These are phyloP conservation scores for Parotia lawesii DNA, from an alignment of 2,113 vertebrate genomes.

Conservation along the genomic window DNA sequence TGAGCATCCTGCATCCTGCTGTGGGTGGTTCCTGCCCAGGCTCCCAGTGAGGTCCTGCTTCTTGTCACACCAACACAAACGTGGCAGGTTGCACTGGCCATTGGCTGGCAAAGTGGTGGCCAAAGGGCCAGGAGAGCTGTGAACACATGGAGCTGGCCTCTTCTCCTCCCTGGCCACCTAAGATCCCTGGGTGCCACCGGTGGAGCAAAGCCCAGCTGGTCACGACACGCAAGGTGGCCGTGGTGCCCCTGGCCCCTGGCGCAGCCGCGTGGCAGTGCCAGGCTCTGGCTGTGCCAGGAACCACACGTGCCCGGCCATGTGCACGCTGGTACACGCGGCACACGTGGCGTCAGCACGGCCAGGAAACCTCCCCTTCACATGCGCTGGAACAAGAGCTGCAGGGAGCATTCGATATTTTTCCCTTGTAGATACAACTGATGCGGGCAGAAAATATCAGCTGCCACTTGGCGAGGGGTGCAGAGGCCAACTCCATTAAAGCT, in stretches of 20 bases:
- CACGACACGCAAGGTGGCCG: rapidly evolving
- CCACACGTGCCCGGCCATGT: rapidly evolving
- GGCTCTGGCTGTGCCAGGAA: neutral
- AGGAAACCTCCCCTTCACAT: neutral
- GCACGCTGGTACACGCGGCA: rapidly evolving
- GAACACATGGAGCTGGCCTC: rapidly evolving
- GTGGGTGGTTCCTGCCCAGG: neutral
- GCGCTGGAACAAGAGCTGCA: neutral
- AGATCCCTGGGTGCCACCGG: rapidly evolving
- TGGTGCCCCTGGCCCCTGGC: rapidly evolving
- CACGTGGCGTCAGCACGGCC: rapidly evolving
- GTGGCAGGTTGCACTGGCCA: rapidly evolving
- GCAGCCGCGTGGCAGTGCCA: rapidly evolving
- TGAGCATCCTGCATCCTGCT: neutral
- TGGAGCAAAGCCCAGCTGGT: neutral
- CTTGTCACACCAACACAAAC: rapidly evolving
- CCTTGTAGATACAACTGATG: constrained; percentile 17
- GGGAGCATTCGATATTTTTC: neutral
- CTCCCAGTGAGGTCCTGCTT: neutral
- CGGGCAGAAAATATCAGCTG: constrained; percentile 58
- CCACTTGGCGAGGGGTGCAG: constrained; percentile 33
- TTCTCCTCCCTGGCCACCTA: neutral
- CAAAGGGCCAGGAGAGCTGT: neutral
- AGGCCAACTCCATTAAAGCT: constrained; percentile 70
- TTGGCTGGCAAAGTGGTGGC: neutral